Evolutionary conservation across 2,113 vertebrate genomes (phyloP), one percentile per base, ranked within the genome.

Genomic region (Columba janthina): DNA sequence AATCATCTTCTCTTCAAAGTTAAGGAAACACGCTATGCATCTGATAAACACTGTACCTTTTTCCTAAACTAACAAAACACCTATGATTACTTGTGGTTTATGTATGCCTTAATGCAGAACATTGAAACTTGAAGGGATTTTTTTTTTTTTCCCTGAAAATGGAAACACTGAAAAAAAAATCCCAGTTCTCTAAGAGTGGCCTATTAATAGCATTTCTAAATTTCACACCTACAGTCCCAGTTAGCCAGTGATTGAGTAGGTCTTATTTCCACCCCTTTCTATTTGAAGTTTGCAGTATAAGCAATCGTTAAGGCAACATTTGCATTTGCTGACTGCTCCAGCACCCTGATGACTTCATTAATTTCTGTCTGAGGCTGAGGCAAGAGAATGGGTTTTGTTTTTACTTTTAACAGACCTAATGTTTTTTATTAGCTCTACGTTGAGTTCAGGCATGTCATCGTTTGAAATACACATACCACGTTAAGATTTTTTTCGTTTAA

Each of bases 301-400:
- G 54, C 74, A 90, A 7, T 90, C 40, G 46, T 70, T 88, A 67
- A 69, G 48, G 48, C 67, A n/a, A 16, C 73, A 78, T 90, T 94
- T 94, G 76, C 86, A 56, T 92, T 89, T 87, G 31, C 86, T 84
- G 61, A 60, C 76, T 60, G 34, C 76, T 92, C 32, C 61, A 81
- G 60, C 80, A 84, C 65, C 44, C 61, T 90, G 80, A 90, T 93
- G 91, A 78, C 57, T 91, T 93, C 51, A 70, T 93, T 93, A 80
- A 70, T 86, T 89, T 94, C 69, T 90, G 25, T 85, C 36, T 93
- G 61, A 82, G 29, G 18, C 54, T 91, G 29, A 72, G 28, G 22
- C 89, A 91, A 6, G 69, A 81, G 44, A 69, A 75, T 46, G 36
- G 17, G 11, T 4, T 92, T 85, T 88, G 42, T 10, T 90, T 94